phyloP scores from a whole-genome alignment of 2,113 vertebrate genomes.

The Pycnonotus jocosus region DNA sequence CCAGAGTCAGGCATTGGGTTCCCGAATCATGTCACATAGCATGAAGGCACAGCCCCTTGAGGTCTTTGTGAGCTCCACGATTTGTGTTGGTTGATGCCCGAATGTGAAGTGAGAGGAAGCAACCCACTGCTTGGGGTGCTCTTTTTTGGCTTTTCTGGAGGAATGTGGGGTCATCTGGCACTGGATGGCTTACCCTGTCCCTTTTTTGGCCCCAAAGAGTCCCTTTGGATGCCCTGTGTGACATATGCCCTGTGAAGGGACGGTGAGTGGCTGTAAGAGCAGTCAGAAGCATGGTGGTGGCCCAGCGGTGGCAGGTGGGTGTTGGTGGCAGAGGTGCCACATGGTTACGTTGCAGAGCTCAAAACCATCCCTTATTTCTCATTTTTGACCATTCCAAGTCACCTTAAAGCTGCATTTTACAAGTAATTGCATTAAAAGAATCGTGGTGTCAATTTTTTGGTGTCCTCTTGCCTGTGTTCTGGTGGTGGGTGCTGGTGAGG shows the following conservation, averaged over 20 bases:
- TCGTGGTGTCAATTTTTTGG: background rate
- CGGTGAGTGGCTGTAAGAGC: background rate
- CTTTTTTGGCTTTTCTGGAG: background rate
- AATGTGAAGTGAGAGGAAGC: background rate
- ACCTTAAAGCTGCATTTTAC: conserved; percentile 26
- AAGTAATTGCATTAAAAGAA: conserved; percentile 43
- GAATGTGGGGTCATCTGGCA: fast-evolving
- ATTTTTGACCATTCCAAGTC: background rate
- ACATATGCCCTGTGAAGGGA: background rate
- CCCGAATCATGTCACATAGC: background rate
- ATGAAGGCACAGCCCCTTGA: conserved; percentile 5
- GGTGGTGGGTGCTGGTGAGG: background rate
- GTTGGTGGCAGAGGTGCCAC: background rate
- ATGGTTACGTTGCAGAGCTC: fast-evolving
- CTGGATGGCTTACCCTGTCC: fast-evolving
- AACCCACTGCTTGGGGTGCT: background rate
- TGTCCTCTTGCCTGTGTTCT: background rate
- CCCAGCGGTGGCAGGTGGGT: fast-evolving
- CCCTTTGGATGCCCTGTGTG: background rate
- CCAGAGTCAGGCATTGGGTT: background rate
- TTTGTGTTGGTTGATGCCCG: background rate
- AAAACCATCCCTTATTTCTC: background rate
- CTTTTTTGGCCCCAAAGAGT: background rate
- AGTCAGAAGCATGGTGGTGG: fast-evolving
- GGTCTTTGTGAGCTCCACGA: background rate